phyloP scores from a whole-genome alignment of 2,797 vertebrate genomes.

The Channa striata region DNA sequence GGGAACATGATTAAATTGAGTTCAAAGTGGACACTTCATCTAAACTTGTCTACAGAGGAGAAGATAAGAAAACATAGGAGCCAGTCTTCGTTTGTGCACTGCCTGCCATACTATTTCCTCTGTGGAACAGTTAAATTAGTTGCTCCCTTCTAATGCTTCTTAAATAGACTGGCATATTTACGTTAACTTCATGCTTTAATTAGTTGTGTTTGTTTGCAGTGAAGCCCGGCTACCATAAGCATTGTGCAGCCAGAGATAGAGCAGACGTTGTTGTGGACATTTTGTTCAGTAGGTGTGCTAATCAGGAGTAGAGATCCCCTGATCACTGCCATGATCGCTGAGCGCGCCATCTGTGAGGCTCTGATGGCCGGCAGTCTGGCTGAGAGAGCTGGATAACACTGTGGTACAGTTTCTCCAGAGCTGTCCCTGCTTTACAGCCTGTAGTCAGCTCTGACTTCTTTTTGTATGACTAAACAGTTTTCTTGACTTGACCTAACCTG shows the following conservation, averaged over 20 bases:
- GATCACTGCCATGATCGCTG: slow-evolving; percentile 73
- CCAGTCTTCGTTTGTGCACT: slow-evolving; percentile 20
- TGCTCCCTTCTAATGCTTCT: background rate
- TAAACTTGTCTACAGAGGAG: slow-evolving; percentile 68
- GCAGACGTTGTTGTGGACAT: slow-evolving; percentile 76
- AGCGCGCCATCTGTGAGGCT: slow-evolving; percentile 82
- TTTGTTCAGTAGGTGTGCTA: slow-evolving; percentile 77
- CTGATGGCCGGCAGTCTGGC: slow-evolving; percentile 62
- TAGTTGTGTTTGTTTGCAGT: slow-evolving; percentile 19
- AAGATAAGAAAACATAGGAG: slow-evolving; percentile 27
- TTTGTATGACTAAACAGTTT: slow-evolving; percentile 3
- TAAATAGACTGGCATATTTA: background rate
- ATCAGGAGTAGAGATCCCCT: slow-evolving; percentile 77
- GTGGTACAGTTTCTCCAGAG: slow-evolving; percentile 44
- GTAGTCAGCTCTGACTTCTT: slow-evolving; percentile 20
- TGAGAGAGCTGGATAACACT: slow-evolving; percentile 59
- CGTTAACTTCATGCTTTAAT: background rate
- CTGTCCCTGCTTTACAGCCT: slow-evolving; percentile 19
- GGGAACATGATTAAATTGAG: slow-evolving; percentile 77
- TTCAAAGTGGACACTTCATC: slow-evolving; percentile 76
- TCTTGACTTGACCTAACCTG: slow-evolving; percentile 28
- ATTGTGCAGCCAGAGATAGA: slow-evolving; percentile 46
- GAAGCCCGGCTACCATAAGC: slow-evolving; percentile 7
- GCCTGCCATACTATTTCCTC: background rate
- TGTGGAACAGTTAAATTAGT: slow-evolving; percentile 16